These are phyloP conservation scores for Heliconius cydno DNA, from an alignment of 2,888 invertebrate species.

Conservation along the genomic window DNA sequence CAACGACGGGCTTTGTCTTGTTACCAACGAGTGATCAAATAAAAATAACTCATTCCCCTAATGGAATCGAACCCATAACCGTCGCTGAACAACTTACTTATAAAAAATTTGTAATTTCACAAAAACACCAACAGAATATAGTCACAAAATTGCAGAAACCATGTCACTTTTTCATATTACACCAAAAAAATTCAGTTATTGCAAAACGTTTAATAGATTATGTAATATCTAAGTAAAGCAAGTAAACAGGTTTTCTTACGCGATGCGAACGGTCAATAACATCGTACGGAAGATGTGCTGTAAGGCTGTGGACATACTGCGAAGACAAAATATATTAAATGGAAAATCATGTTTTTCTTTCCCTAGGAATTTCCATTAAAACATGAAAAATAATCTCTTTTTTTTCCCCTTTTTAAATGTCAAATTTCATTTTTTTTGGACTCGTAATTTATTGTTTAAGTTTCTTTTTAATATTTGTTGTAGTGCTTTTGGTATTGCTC, in stretches of 20 bases:
- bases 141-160: not conserved
- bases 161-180: not conserved
- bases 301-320: constrained; percentile 39
- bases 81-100: not conserved
- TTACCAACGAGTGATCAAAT: not conserved
- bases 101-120: not conserved
- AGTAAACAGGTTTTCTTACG: constrained; percentile 51
- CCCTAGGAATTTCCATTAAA: no score
- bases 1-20: not conserved
- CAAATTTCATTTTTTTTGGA: no score
- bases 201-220: constrained; percentile 35
- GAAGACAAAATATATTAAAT: no score
- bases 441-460: no score
- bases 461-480: no score
- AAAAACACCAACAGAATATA: not conserved
- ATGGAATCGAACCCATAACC: not conserved
- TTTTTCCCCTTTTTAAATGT: no score
- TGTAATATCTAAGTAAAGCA: constrained; percentile 35
- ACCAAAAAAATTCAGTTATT: not conserved
- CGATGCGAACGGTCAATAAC: constrained; percentile 49
- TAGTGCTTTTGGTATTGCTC: no score
- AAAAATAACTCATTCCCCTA: not conserved
- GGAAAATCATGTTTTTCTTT: no score
- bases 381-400: no score
- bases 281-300: constrained; percentile 40